Evolutionary conservation across 2,113 vertebrate genomes (phyloP), one percentile per base, ranked within the genome.

Genomic region (Arothron firmamentum): DNA sequence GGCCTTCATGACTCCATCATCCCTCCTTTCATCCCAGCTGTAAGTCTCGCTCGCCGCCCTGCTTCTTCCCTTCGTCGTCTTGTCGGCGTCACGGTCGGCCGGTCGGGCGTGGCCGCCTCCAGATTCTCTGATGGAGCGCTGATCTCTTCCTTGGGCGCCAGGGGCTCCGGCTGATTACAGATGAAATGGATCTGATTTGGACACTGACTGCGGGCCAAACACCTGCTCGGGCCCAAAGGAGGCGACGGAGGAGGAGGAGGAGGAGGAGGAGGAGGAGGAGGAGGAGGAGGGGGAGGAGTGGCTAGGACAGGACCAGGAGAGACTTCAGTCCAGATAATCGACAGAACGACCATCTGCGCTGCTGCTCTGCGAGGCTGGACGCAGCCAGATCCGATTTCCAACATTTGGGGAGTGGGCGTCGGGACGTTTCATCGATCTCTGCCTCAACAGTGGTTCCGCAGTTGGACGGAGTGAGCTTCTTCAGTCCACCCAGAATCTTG

Each of bases 141-240:
- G 87, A 88, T 88, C 85, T 82, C 64, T 41, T 68, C 75, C 77
- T 79, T 78, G 81, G 80, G 75, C 56, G 81, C 81, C 78, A 62
- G 70, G 67, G 80, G 80, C 85, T 82, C 65, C 83, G 79, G 82
- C 81, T 87, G 85, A 88, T 87, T 87, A 86, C 82, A 85, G 87
- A 85, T 83, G 74, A 88, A 87, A 87, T 82, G 67, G 81, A 87
- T 86, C 80, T 84, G 81, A 85, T 85, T 82, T 76, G 80, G 73
- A 74, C 62, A 59, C 65, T 79, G 77, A 81, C 87, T 77, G 65
- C 47, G 10, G 77, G 83, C 81, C 82, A 85, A 86, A 88, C 85
- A 88, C 85, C 85, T 88, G 87, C 80, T 83, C 75, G 59, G 68
- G 74, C 72, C 78, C 23, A 58, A 9, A 56, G 47, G 62, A 62